These are phyloP conservation scores for Tolmerus cingulatus DNA, from an alignment of 2,888 invertebrate species.

Conservation along the genomic window DNA sequence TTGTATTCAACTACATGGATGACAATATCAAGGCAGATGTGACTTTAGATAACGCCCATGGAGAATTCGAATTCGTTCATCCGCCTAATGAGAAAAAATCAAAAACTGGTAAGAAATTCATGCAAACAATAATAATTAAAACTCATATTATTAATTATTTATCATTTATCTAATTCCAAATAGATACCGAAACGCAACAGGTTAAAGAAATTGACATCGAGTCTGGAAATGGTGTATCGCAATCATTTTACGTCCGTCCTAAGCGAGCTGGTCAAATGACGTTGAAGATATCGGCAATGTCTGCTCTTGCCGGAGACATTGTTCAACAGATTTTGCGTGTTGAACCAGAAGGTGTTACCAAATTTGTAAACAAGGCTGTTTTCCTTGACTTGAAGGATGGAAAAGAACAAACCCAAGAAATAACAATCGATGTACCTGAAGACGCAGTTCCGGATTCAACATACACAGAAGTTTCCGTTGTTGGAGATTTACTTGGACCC, in stretches of 20 bases:
- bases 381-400: constrained; percentile 73
- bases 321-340: constrained; percentile 77
- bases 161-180: not conserved
- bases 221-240: constrained; percentile 76
- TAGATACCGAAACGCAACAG: constrained; percentile 54
- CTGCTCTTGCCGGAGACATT: constrained; percentile 79
- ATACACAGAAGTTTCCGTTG: constrained; percentile 74
- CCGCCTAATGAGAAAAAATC: not conserved
- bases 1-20: constrained; percentile 87
- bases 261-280: constrained; percentile 75
- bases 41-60: constrained; percentile 81
- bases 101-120: not conserved
- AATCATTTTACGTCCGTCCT: constrained; percentile 86
- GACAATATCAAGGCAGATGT: constrained; percentile 82
- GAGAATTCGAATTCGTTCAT: constrained; percentile 81
- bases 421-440: constrained; percentile 78
- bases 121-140: not conserved
- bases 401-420: constrained; percentile 66
- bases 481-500: constrained; percentile 80
- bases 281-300: constrained; percentile 79
- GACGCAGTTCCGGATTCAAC: constrained; percentile 78
- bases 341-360: constrained; percentile 81
- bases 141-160: not conserved
- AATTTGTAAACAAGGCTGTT: constrained; percentile 76
- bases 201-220: constrained; percentile 68